Base-by-base conservation (phyloP, 2,888 invertebrate genomes). In the Acronicta psi region DNA sequence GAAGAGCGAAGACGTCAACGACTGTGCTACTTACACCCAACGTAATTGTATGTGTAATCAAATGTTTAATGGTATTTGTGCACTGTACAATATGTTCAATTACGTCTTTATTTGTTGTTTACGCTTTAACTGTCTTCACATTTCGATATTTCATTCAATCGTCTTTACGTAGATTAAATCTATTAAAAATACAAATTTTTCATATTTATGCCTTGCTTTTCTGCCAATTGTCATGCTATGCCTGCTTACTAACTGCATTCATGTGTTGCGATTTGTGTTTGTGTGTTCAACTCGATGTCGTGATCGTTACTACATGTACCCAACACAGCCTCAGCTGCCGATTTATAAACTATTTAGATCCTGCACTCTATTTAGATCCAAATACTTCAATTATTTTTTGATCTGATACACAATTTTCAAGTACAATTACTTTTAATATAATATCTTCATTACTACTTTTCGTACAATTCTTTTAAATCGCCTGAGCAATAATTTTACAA, bases 191-290 rank as follows among this genome's bases (percentile, higher is more conserved):
- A 10, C 8, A 31, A 44, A 20, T 63, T 13, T 36, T 11, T 11
- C 40, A 55, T 60, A 18, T 47, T 43, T 55, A 18, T 54, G 45
- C 25, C 60, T 49, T 56, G 68, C 68, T 65, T 65, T 59, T 61
- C 51, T 69, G 60, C 72, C 63, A 49, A 68, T 55, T 68, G 59
- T 70, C 57, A 49, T 67, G 86, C 85, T 85, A 88, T 75, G 89
- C 87, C 80, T 90, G 85, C 56, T 74, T 84, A 85, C 50, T 70
- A 73, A 76, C 72, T 83, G 88, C 90, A 84, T 87, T 84, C 80
- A 82, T 76, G 85, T 90, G 88, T 87, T 85, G 92, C 92, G 94
- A 93, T 93, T 89, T 91, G 94, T 93, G 94, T 94, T 94, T 93
- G 93, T 94, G 92, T 93, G 92, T 91, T 84, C 79, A 75, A 81